Conservation (phyloP, 2,797 vertebrate genomes). For the Silurus aristotelis region DNA sequence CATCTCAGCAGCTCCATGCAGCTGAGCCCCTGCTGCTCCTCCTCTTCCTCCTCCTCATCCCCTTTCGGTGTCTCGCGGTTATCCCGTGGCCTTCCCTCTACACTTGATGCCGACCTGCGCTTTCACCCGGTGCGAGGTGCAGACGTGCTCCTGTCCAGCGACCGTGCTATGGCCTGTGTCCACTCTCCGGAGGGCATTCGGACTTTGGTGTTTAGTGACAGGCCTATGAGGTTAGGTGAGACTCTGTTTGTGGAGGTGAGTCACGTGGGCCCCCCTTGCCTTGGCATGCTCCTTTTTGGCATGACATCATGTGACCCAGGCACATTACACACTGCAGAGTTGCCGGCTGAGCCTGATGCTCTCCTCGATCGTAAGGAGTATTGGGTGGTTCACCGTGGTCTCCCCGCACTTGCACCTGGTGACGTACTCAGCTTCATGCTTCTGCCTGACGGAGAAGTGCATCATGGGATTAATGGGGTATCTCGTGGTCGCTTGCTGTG, state of each 20-base stretch:
- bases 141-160: conserved; percentile 88
- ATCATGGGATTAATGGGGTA: conserved; percentile 87
- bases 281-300: conserved; percentile 89
- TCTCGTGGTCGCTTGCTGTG: conserved; percentile 89
- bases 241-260: conserved; percentile 92
- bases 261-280: conserved; percentile 88
- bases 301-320: conserved; percentile 95
- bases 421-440: conserved; percentile 93
- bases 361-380: conserved; percentile 98
- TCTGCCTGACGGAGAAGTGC: conserved; percentile 89
- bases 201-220: conserved; percentile 93
- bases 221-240: conserved; percentile 88
- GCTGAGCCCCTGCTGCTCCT: conserved; percentile 85
- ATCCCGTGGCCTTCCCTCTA: conserved; percentile 65
- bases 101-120: conserved; percentile 88
- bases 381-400: conserved; percentile 93
- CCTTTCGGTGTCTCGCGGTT: conserved; percentile 53
- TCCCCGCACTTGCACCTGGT: conserved; percentile 84
- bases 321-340: conserved; percentile 84
- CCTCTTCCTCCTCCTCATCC: conserved; percentile 65
- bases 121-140: conserved; percentile 91
- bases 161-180: conserved; percentile 88
- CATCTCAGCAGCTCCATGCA: conserved; percentile 83
- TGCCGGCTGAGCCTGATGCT: conserved; percentile 89
- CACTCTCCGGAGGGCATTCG: conserved; percentile 91